Percentiles rank a stretch among this genome's conserved stretches.
Conservation (phyloP, 1,140 invertebrate genomes). For the Drosophila triauraria region DNA sequence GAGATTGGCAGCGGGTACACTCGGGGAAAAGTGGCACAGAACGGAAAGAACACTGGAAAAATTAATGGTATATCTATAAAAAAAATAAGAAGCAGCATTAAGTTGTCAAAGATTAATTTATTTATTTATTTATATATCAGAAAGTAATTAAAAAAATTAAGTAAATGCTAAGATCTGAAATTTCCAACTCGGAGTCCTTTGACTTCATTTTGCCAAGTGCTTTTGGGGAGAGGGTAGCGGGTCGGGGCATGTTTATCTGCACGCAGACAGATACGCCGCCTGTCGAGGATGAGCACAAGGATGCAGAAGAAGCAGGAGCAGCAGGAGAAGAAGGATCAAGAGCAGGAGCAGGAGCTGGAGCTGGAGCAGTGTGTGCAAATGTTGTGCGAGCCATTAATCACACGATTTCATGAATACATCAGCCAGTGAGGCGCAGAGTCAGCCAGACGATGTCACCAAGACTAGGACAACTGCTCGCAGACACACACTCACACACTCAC, state of each 20-base stretch:
- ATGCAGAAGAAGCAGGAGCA: slow-evolving; percentile 36
- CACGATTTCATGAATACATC: slow-evolving; percentile 85
- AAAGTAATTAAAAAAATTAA: no score
- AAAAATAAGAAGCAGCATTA: neutral
- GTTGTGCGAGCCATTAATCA: slow-evolving; percentile 84
- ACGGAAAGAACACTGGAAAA: neutral
- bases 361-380: slow-evolving; percentile 77
- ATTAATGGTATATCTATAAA: neutral
- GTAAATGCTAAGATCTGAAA: no score
- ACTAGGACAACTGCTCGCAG: slow-evolving; percentile 33
- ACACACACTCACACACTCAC: slow-evolving; percentile 12
- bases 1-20: slow-evolving; percentile 38
- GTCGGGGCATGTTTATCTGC: slow-evolving; percentile 73
- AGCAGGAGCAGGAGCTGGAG: slow-evolving; percentile 30
- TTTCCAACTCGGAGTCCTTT: neutral
- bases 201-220: slow-evolving; percentile 1
- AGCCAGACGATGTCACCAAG: slow-evolving; percentile 61
- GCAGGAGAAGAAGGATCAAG: slow-evolving; percentile 31
- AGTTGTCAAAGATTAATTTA: neutral
- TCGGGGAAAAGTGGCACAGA: neutral
- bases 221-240: neutral
- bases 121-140: no score
- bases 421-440: slow-evolving; percentile 79
- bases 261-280: slow-evolving; percentile 80
- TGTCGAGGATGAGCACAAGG: slow-evolving; percentile 58